phyloP scores from a whole-genome alignment of 2,888 invertebrate species.

The Xanthorhoe designata region DNA sequence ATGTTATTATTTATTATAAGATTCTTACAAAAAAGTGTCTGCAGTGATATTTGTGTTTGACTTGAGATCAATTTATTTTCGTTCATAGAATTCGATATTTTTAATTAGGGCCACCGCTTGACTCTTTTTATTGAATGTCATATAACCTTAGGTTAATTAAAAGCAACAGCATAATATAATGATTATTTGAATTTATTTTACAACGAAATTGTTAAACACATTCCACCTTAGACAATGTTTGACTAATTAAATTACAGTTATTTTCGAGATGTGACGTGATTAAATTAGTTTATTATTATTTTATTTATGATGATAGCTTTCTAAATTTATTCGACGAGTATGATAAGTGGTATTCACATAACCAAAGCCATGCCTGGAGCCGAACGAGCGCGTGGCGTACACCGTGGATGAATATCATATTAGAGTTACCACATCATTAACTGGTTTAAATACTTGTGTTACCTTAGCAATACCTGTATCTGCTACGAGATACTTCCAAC shows the following conservation, averaged over 20 bases:
- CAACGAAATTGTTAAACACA: slow-evolving; percentile 35
- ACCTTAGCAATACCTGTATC: slow-evolving; percentile 49
- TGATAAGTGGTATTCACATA: slow-evolving; percentile 60
- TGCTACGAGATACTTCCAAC: slow-evolving; percentile 37
- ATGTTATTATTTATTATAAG: no score
- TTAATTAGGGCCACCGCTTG: slow-evolving; percentile 11
- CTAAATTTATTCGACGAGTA: slow-evolving; percentile 65
- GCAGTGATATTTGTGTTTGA: not conserved
- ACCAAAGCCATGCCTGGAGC: slow-evolving; percentile 52
- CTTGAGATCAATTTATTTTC: slow-evolving; percentile 6
- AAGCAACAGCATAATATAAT: slow-evolving; percentile 35
- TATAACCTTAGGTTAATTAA: slow-evolving; percentile 36
- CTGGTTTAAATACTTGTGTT: slow-evolving; percentile 64
- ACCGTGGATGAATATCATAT: slow-evolving; percentile 61
- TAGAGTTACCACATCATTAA: slow-evolving; percentile 68
- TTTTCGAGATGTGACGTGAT: slow-evolving; percentile 48
- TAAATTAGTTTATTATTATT: slow-evolving; percentile 57
- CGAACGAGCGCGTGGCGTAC: slow-evolving; percentile 48
- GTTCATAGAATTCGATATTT: slow-evolving; percentile 17
- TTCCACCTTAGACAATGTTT: slow-evolving; percentile 45
- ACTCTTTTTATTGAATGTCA: slow-evolving; percentile 34
- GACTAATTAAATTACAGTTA: slow-evolving; percentile 51
- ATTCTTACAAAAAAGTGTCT: not conserved
- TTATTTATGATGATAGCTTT: slow-evolving; percentile 64
- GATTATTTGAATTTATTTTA: slow-evolving; percentile 22